These are phyloP conservation scores for Oxygymnocypris stewartii DNA, from an alignment of 2,113 vertebrate species.

Conservation along the genomic window DNA sequence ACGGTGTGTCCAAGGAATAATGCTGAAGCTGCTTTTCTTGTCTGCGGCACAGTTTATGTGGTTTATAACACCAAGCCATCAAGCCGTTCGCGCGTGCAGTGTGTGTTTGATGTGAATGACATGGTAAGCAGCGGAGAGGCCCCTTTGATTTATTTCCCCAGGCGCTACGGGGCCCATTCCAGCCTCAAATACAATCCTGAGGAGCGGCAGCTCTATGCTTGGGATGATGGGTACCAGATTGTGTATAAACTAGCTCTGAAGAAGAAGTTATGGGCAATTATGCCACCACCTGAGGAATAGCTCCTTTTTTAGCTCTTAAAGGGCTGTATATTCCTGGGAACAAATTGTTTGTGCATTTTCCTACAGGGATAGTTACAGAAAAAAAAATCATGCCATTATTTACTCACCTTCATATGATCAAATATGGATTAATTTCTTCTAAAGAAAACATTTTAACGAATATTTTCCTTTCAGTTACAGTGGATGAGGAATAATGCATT, in stretches of 20 bases:
- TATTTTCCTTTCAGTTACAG: not conserved
- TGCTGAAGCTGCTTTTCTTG: conserved; percentile 89
- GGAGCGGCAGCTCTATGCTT: conserved; percentile 90
- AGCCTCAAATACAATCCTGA: conserved; percentile 92
- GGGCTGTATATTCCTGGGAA: not conserved
- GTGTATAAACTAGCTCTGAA: conserved; percentile 91
- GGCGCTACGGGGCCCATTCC: conserved; percentile 87
- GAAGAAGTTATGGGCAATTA: conserved; percentile 75
- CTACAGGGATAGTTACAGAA: not conserved
- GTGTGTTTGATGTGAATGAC: conserved; percentile 91
- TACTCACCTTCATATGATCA: not conserved
- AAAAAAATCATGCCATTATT: not conserved
- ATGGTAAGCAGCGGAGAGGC: conserved; percentile 82
- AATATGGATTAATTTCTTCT: not conserved
- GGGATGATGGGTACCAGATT: conserved; percentile 97
- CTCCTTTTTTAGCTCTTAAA: not conserved
- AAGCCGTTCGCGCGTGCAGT: conserved; percentile 90
- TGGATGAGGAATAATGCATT: not conserved
- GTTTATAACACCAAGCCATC: conserved; percentile 93
- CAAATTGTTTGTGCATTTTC: not conserved
- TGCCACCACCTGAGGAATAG: conserved; percentile 54
- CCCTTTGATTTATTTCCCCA: conserved; percentile 91
- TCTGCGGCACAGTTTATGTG: conserved; percentile 90
- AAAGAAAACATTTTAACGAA: not conserved
- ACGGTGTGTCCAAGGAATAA: conserved; percentile 89